phyloP scores from a whole-genome alignment of 1,140 invertebrate genomes.

The Armadillidium nasatum region DNA sequence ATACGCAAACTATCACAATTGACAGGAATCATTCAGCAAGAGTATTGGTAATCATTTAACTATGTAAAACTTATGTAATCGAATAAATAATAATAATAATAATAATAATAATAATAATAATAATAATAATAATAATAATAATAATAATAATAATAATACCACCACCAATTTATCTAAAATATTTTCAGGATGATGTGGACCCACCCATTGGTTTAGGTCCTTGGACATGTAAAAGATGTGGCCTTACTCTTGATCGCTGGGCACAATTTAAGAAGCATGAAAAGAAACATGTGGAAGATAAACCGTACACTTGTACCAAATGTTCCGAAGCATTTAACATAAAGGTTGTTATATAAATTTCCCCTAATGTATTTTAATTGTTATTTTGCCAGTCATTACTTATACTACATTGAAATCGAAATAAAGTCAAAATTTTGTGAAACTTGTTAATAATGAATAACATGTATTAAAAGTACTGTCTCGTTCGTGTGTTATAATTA shows the following conservation, averaged over 20 bases:
- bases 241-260: slow-evolving; percentile 30
- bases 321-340: slow-evolving; percentile 37
- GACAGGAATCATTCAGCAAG: background rate
- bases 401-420: no score
- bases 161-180: background rate
- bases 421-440: no score
- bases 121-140: no score
- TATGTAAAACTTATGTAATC: no score
- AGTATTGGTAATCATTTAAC: background rate
- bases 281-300: slow-evolving; percentile 37
- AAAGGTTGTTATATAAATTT: slow-evolving; percentile 22
- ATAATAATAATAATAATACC: no score
- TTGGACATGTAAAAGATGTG: slow-evolving; percentile 30
- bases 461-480: no score
- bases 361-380: no score
- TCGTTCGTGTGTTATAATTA: no score
- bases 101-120: no score
- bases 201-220: slow-evolving; percentile 35
- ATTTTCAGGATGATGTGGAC: slow-evolving; percentile 28
- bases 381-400: no score
- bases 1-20: background rate
- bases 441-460: no score
- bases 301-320: slow-evolving; percentile 36
- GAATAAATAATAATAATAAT: no score
- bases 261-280: slow-evolving; percentile 34